Conservation (phyloP, 2,113 vertebrate genomes). For the Hemibagrus wyckioides region DNA sequence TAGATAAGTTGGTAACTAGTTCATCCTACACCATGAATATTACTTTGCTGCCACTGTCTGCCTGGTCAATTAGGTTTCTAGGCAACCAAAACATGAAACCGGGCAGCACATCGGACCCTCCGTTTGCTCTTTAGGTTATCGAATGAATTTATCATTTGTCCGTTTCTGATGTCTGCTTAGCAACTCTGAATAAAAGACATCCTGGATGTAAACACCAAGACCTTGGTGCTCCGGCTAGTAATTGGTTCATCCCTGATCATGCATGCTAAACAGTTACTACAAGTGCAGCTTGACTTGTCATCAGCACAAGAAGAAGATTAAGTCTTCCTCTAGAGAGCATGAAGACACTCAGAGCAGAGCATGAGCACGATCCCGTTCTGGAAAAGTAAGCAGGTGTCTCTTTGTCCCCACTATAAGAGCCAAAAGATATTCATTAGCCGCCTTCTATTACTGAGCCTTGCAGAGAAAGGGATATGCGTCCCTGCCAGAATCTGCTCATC, state of each 20-base stretch:
- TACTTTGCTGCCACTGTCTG: not conserved
- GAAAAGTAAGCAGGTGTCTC: too few relatives aligned
- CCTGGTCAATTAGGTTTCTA: not conserved
- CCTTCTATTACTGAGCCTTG: too few relatives aligned
- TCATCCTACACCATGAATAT: not conserved
- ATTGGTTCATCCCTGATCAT: not conserved
- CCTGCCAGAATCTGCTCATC: too few relatives aligned
- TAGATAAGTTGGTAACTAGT: not conserved
- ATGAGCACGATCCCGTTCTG: too few relatives aligned
- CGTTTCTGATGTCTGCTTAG: not conserved
- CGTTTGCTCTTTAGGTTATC: not conserved
- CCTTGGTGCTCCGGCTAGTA: not conserved
- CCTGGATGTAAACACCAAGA: not conserved
- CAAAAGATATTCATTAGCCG: too few relatives aligned
- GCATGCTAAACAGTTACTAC: not conserved
- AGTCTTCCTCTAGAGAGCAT: too few relatives aligned
- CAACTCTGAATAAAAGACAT: not conserved
- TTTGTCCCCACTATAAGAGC: too few relatives aligned
- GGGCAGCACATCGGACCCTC: not conserved
- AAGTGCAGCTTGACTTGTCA: not conserved
- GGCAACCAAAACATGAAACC: not conserved
- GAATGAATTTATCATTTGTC: not conserved
- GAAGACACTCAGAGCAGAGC: too few relatives aligned
- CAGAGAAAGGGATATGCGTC: too few relatives aligned
- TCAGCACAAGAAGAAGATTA: not conserved